These are phyloP conservation scores for Psettodes erumei DNA, from an alignment of 2,113 vertebrate genomes.

Conservation along the genomic window DNA sequence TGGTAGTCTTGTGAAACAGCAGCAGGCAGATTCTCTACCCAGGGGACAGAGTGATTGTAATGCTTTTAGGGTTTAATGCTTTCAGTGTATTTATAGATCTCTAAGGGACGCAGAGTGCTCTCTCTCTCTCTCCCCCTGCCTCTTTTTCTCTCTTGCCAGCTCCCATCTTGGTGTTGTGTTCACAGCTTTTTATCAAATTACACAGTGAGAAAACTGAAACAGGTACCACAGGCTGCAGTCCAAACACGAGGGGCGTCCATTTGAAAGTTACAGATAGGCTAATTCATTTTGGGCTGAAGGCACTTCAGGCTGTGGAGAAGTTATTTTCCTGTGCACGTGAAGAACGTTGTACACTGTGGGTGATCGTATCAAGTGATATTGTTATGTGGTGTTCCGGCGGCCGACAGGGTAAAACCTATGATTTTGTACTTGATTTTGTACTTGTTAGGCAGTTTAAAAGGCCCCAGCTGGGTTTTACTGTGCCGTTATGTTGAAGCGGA, in stretches of 20 bases:
- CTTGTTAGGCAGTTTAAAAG: background rate
- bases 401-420: background rate
- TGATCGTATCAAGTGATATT: background rate
- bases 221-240: conserved; percentile 35
- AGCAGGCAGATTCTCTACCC: conserved; percentile 57
- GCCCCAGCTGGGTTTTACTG: no score
- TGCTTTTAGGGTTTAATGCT: conserved; percentile 79
- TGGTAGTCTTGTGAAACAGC: conserved; percentile 60
- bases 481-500: background rate
- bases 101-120: conserved; percentile 68
- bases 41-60: conserved; percentile 70
- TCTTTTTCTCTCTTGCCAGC: conserved; percentile 49
- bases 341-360: background rate
- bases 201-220: conserved; percentile 42
- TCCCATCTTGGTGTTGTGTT: conserved; percentile 63
- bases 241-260: conserved; percentile 31
- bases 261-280: conserved; percentile 25
- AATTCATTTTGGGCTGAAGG: conserved; percentile 31
- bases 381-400: background rate
- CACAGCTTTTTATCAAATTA: conserved; percentile 60
- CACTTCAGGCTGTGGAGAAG: background rate
- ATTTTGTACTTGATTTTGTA: conserved; percentile 15
- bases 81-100: conserved; percentile 79
- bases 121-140: conserved; percentile 41
- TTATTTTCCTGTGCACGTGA: background rate